A percentile compares a stretch with the other conserved stretches of the same genome.
Conservation (phyloP, 2,113 vertebrate genomes). For the Crotalus viridis region DNA sequence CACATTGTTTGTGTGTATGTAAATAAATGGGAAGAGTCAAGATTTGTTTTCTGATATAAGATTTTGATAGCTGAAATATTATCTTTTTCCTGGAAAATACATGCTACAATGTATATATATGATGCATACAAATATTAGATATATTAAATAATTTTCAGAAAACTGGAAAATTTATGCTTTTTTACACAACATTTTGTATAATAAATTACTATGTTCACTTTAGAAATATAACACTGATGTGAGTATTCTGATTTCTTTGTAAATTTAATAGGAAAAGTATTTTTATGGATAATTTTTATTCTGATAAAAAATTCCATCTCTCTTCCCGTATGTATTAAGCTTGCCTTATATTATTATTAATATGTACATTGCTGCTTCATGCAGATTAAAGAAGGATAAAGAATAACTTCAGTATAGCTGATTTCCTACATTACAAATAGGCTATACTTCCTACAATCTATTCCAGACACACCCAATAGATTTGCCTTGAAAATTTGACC, state of each 20-base stretch:
- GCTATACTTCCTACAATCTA: not conserved
- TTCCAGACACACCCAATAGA: slow-evolving; percentile 25
- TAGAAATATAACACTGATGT: not conserved
- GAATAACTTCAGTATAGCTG: not conserved
- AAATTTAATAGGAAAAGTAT: not conserved
- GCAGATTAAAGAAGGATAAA: not conserved
- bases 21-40: slow-evolving; percentile 52
- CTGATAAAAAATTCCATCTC: not conserved
- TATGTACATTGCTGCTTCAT: not conserved
- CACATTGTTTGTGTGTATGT: slow-evolving; percentile 37
- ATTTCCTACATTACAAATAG: slow-evolving; percentile 32
- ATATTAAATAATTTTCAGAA: slow-evolving; percentile 4
- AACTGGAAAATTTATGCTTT: not conserved
- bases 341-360: not conserved
- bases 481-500: slow-evolving; percentile 26
- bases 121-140: not conserved
- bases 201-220: not conserved
- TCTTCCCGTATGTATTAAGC: not conserved
- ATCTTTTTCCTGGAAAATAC: slow-evolving; percentile 34
- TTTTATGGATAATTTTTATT: not conserved
- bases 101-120: not conserved
- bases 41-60: slow-evolving; percentile 57
- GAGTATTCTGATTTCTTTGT: not conserved
- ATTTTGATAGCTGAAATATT: slow-evolving; percentile 42
- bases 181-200: not conserved